Conservation (phyloP, 1,140 invertebrate species). For the Aphelinus certus region DNA sequence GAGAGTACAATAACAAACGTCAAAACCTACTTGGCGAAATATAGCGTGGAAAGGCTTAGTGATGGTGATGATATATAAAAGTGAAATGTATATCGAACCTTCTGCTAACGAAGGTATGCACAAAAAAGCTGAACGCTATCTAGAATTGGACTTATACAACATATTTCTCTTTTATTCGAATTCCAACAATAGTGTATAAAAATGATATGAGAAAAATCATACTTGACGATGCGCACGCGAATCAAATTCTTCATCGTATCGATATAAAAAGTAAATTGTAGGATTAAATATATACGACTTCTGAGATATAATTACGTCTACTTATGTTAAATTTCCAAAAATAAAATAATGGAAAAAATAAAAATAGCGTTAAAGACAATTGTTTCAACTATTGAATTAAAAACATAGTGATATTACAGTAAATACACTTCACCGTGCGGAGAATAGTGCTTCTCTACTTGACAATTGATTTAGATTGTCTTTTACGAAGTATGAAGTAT, state of each 20-base stretch:
- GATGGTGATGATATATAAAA: slow-evolving; percentile 23
- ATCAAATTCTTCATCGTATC: not conserved
- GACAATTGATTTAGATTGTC: not conserved
- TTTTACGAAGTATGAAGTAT: not conserved
- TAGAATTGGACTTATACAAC: slow-evolving; percentile 19
- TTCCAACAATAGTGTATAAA: slow-evolving; percentile 17
- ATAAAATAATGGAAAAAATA: slow-evolving; percentile 26
- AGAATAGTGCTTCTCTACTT: slow-evolving; percentile 12
- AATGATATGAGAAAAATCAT: slow-evolving; percentile 19
- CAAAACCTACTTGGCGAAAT: slow-evolving; percentile 40
- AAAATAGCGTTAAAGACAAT: slow-evolving; percentile 3
- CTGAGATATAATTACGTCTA: slow-evolving; percentile 2
- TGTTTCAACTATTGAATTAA: slow-evolving; percentile 41
- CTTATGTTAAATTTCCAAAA: slow-evolving; percentile 3
- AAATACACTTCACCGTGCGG: slow-evolving; percentile 8
- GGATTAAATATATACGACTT: not conserved
- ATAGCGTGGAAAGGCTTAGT: slow-evolving; percentile 35
- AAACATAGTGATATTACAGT: slow-evolving; percentile 39
- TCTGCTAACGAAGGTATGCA: slow-evolving; percentile 26
- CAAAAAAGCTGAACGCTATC: slow-evolving; percentile 31
- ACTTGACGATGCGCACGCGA: slow-evolving; percentile 21
- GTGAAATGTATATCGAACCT: slow-evolving; percentile 15
- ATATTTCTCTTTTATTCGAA: slow-evolving; percentile 11
- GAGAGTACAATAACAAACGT: slow-evolving; percentile 40
- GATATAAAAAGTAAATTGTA: slow-evolving; percentile 25